Evolutionary conservation across 2,797 vertebrate genomes (phyloP), one percentile per base, ranked within the genome.

Genomic region (Oophaga sylvatica): DNA sequence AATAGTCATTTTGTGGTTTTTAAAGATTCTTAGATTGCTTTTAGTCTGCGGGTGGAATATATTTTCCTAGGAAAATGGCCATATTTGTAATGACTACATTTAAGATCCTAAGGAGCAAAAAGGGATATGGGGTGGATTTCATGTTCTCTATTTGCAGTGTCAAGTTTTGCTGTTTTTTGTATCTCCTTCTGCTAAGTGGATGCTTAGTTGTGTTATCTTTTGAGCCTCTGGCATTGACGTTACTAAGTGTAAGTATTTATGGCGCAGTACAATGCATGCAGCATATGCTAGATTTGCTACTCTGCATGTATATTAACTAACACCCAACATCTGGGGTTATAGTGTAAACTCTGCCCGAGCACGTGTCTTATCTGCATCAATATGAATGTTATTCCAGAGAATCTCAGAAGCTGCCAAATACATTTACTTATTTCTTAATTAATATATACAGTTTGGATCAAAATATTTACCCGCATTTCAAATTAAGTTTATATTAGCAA

Each of bases 151-250:
- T 77, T 76, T 84, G 67, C 80, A 88, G 53, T 80, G 22, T 87
- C 59, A 78, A 83, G 86, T 68, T 83, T 68, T 85, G 60, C 67
- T 86, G 83, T 84, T 77, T 59, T 89, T 88, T 86, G 20, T 89
- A 78, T 89, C 78, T 86, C 63, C 73, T 83, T 29, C 75, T 76
- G 62, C 56, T 86, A 89, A 82, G 71, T 85, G 82, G 84, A 89
- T 86, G 19, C 77, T 86, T 81, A 77, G 84, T 82, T 86, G 48
- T 48, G 71, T 78, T 82, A 53, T 85, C 80, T 85, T 85, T 85
- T 84, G 45, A 80, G n/a, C 53, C 31, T 65, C 56, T 1, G 13
- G 20, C 31, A 57, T 71, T 65, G 59, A 68, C 29, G 0, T 16
- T 65, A 3, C 53, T 19, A 31, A 41, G 60, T 35, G 45, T 2